Evolutionary conservation across 2,113 vertebrate species (phyloP).

Genomic region (mouse (Mus musculus)): DNA sequence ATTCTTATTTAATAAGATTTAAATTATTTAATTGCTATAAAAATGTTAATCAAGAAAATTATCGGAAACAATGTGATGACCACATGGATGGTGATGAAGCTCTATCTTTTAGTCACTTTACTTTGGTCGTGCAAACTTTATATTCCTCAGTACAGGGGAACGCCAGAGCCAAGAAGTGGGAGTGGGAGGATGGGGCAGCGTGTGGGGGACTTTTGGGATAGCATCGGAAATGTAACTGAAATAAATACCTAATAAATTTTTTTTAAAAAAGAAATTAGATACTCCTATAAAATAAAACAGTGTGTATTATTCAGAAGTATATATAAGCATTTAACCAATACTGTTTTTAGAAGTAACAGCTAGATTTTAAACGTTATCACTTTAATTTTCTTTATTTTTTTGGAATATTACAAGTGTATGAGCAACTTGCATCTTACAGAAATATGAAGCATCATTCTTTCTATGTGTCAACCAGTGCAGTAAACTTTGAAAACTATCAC

Average conservation of each 20-base stretch:
- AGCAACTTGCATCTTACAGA: background rate
- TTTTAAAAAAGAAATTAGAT: background rate
- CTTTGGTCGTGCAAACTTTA: background rate
- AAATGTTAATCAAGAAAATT: background rate
- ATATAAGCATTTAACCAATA: background rate
- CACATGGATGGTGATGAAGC: background rate
- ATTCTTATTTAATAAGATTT: background rate
- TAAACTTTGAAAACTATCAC: background rate
- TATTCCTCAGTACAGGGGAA: too few species aligned
- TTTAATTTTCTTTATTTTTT: background rate
- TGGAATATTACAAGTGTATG: background rate
- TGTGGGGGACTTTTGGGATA: too few species aligned
- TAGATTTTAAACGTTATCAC: background rate
- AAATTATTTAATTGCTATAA: background rate
- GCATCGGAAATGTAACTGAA: too few species aligned
- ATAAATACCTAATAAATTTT: background rate
- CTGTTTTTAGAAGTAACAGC: background rate
- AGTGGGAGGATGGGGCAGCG: too few species aligned
- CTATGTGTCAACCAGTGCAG: background rate
- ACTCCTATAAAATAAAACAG: background rate
- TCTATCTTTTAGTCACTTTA: background rate
- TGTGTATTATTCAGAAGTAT: background rate
- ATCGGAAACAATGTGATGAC: background rate
- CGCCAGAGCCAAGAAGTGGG: too few species aligned
- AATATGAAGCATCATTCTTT: background rate